Percentiles rank a stretch among this genome's conserved stretches.
These are phyloP conservation scores for Antechinus flavipes DNA, from an alignment of 2,113 vertebrate genomes.

Conservation along the genomic window DNA sequence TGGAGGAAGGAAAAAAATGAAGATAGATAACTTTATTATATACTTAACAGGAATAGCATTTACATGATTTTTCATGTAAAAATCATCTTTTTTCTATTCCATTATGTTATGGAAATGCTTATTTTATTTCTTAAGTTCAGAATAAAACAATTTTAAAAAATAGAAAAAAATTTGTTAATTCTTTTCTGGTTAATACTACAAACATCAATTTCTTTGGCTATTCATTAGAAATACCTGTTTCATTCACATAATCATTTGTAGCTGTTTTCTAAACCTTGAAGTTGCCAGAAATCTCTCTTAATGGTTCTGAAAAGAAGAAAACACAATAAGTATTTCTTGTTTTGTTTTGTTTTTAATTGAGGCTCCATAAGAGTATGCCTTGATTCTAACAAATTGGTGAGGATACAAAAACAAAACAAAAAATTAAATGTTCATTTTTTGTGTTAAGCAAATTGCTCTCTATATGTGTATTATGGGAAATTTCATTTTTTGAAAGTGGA, in stretches of 20 bases:
- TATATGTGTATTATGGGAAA: neutral
- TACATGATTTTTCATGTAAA: neutral
- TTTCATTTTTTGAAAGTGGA: conserved; percentile 41
- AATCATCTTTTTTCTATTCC: neutral
- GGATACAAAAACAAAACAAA: neutral
- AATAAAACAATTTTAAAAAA: neutral
- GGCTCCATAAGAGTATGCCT: too few species aligned
- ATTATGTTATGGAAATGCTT: too few species aligned
- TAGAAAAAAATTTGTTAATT: neutral
- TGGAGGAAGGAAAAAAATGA: neutral
- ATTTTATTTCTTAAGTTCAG: too few species aligned
- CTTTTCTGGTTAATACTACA: neutral
- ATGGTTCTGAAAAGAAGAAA: too few species aligned
- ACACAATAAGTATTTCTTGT: too few species aligned
- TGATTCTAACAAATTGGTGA: neutral
- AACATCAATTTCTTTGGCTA: neutral
- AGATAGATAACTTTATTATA: neutral
- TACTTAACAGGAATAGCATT: neutral
- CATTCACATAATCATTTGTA: too few species aligned
- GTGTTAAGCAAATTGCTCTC: neutral
- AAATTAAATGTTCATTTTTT: conserved; percentile 1
- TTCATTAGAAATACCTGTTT: neutral
- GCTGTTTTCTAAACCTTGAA: too few species aligned
- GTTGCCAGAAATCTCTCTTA: too few species aligned
- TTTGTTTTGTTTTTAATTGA: too few species aligned